Evolutionary conservation across 2,797 vertebrate species (phyloP).

Genomic region (Sorex maritimensis): DNA sequence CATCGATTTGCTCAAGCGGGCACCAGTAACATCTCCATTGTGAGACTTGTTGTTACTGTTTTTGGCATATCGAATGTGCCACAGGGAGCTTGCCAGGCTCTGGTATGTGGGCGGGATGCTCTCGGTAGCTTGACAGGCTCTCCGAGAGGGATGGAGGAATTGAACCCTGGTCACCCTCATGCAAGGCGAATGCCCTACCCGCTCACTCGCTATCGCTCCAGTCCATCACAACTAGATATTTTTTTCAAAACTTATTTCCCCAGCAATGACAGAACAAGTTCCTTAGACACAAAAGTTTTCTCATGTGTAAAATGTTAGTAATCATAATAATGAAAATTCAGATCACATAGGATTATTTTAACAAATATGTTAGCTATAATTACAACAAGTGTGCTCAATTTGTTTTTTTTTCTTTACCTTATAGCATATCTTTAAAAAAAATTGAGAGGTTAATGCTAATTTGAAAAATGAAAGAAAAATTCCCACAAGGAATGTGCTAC

Average conservation of each 20-base stretch:
- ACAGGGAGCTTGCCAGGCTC: too few relatives aligned
- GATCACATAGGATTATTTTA: background rate
- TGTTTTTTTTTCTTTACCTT: conserved; percentile 18
- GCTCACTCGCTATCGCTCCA: too few relatives aligned
- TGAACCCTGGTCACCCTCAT: too few relatives aligned
- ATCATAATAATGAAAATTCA: background rate
- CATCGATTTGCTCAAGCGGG: too few relatives aligned
- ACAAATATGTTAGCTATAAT: background rate
- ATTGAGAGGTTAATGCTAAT: background rate
- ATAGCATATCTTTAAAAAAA: conserved; percentile 17
- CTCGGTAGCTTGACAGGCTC: too few relatives aligned
- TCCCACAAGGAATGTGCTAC: background rate
- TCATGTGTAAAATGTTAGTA: conserved; percentile 8
- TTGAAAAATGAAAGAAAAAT: background rate
- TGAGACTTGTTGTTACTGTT: too few relatives aligned
- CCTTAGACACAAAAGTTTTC: background rate
- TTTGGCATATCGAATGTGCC: too few relatives aligned
- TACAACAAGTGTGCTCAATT: conserved; percentile 7
- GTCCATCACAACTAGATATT: background rate
- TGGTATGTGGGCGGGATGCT: too few relatives aligned
- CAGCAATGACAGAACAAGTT: background rate
- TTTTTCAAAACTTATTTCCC: background rate
- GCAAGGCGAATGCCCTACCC: too few relatives aligned
- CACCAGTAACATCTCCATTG: too few relatives aligned
- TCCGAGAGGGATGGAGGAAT: too few relatives aligned